Evolutionary conservation across 1,140 invertebrate genomes (phyloP).

Genomic region (Leptinotarsa texana): DNA sequence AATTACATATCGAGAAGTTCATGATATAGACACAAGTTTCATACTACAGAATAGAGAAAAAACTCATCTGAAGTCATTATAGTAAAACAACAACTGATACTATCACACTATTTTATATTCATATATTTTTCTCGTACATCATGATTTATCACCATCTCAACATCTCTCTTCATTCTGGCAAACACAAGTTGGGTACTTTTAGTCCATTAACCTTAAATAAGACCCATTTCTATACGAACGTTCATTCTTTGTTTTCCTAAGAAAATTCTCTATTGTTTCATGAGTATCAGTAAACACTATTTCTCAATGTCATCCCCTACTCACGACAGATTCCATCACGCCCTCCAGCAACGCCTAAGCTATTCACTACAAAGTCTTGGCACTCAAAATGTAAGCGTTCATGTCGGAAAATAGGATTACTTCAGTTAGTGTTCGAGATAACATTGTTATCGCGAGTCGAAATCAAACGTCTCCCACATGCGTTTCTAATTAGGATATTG

Average conservation of each 20-base stretch:
- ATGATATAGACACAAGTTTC: no score
- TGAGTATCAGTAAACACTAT: constrained; percentile 3
- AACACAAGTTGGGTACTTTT: no score
- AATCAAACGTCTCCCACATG: constrained; percentile 15
- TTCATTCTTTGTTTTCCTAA: not conserved
- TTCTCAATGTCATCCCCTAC: constrained; percentile 3
- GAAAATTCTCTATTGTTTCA: constrained; percentile 3
- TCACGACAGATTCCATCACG: not conserved
- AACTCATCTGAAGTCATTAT: no score
- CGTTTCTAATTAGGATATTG: not conserved
- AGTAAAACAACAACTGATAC: no score
- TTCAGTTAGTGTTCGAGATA: constrained; percentile 26
- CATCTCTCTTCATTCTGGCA: no score
- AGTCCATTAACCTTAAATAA: no score
- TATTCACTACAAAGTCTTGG: constrained; percentile 15
- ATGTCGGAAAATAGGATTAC: constrained; percentile 27
- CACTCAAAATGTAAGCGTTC: constrained; percentile 25
- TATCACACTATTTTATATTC: no score
- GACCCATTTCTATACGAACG: not conserved
- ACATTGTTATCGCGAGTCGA: constrained; percentile 16
- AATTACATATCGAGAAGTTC: no score
- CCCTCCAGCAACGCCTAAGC: constrained; percentile 12
- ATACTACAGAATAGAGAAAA: no score
- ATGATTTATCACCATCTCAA: no score
- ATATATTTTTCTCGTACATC: no score